phyloP scores from a whole-genome alignment of 2,113 vertebrate genomes.

The Dermatemys mawii region DNA sequence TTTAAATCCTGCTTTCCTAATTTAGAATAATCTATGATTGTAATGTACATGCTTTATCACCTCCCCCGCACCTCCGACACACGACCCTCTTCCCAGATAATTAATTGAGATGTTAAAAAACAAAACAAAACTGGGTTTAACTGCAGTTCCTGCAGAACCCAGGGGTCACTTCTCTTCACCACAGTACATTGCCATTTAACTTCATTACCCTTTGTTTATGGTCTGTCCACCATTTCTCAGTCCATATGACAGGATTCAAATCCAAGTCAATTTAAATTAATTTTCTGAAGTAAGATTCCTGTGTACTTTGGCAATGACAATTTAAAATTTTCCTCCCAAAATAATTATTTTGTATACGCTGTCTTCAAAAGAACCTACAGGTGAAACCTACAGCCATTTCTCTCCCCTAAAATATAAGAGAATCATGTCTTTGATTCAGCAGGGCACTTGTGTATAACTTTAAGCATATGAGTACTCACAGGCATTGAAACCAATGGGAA shows the following conservation, averaged over 20 bases:
- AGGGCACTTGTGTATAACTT: not conserved
- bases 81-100: not conserved
- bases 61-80: not conserved
- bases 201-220: not conserved
- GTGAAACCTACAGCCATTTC: not conserved
- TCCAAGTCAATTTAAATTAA: not conserved
- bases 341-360: not conserved
- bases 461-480: not conserved
- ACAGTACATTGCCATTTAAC: fast-evolving
- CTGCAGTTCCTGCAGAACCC: not conserved
- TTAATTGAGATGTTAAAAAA: not conserved
- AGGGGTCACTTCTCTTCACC: not conserved
- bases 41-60: fast-evolving
- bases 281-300: not conserved
- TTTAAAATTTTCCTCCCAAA: not conserved
- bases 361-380: not conserved
- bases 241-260: not conserved
- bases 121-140: fast-evolving
- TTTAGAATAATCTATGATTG: not conserved
- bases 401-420: not conserved
- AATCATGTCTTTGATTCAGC: not conserved
- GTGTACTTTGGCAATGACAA: not conserved
- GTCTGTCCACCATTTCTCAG: not conserved
- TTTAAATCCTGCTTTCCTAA: not conserved
- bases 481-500: not conserved